phyloP scores from a whole-genome alignment of 2,888 invertebrate species.

The Seira musarum region DNA sequence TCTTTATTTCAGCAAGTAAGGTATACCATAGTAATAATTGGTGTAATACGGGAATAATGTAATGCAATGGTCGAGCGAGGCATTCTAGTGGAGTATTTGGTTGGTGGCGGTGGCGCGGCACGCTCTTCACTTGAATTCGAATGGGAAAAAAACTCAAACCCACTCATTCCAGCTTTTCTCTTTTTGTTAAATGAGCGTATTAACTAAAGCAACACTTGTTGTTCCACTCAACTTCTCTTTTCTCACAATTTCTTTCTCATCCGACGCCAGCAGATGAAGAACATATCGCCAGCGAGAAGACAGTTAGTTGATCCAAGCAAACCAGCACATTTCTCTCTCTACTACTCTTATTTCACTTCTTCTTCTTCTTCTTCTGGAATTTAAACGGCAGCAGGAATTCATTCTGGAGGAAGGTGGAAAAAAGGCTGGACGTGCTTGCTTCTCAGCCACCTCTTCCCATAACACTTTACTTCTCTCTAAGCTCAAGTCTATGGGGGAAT shows the following conservation, averaged over 20 bases:
- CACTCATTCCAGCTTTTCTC: background rate
- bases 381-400: too few relatives aligned
- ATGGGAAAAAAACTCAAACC: background rate
- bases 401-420: too few relatives aligned
- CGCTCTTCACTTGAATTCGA: constrained; percentile 7
- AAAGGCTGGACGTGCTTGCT: too few relatives aligned
- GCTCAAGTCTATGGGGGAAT: too few relatives aligned
- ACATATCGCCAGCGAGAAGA: background rate
- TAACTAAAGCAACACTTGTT: constrained; percentile 18
- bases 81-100: background rate
- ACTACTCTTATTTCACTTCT: background rate
- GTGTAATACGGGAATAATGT: constrained; percentile 4
- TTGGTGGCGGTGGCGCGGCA: background rate
- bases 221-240: background rate
- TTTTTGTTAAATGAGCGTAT: constrained; percentile 24
- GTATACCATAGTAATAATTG: background rate
- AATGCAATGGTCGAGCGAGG: background rate
- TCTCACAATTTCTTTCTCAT: constrained; percentile 1
- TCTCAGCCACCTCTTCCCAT: too few relatives aligned
- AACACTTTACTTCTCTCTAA: too few relatives aligned
- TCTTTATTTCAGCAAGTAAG: too few relatives aligned
- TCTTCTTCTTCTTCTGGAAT: background rate
- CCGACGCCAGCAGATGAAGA: background rate
- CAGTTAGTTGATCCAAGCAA: background rate
- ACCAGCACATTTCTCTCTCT: background rate